Conservation (phyloP, 2,797 vertebrate species). For the Myripristis murdjan region DNA sequence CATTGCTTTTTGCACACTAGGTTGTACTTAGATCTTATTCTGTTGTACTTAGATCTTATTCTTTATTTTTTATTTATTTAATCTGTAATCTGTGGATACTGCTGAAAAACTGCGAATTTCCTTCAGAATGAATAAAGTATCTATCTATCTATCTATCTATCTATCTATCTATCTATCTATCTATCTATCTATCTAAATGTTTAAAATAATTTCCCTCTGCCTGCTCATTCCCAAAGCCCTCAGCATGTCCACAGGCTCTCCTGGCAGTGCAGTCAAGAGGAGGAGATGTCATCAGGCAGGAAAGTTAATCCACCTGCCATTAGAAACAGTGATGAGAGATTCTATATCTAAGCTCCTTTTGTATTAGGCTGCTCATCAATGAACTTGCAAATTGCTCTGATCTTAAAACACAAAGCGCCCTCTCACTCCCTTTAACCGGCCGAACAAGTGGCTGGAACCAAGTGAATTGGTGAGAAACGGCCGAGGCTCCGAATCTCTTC, state of each 20-base stretch:
- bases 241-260: background rate
- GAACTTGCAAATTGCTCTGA: conserved; percentile 95
- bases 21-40: too few species aligned
- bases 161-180: too few species aligned
- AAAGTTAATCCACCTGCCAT: conserved; percentile 64
- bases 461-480: conserved; percentile 90
- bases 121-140: too few species aligned
- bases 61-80: too few species aligned
- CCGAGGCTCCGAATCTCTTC: conserved; percentile 86
- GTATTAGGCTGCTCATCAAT: conserved; percentile 87
- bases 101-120: too few species aligned
- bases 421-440: conserved; percentile 85
- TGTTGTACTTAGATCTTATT: too few species aligned
- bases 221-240: background rate
- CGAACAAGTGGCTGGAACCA: conserved; percentile 84
- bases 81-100: too few species aligned
- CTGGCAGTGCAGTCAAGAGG: conserved; percentile 16
- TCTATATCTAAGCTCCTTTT: conserved; percentile 90
- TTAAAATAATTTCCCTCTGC: background rate
- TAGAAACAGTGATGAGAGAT: conserved; percentile 86
- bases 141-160: too few species aligned
- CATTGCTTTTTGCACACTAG: too few species aligned
- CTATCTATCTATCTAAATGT: too few species aligned
- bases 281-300: conserved; percentile 50
- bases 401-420: conserved; percentile 90